Conservation (phyloP, 1,140 invertebrate genomes). For the Bombus impatiens region DNA sequence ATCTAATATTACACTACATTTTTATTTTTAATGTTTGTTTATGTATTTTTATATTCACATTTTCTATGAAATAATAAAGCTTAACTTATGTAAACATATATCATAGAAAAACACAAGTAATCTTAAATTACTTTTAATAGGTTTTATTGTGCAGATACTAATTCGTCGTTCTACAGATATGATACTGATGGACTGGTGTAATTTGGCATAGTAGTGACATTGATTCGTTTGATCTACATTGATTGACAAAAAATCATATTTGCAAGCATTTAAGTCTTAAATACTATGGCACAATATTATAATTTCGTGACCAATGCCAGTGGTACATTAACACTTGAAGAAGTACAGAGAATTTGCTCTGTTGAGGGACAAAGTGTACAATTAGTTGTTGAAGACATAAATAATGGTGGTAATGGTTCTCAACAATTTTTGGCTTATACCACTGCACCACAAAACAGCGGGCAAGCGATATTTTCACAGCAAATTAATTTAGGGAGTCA, state of each 20-base stretch:
- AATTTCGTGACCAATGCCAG: conserved; percentile 77
- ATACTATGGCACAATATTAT: conserved; percentile 81
- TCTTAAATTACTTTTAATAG: conserved; percentile 71
- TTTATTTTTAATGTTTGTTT: conserved; percentile 29
- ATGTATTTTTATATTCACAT: conserved; percentile 27
- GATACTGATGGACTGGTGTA: conserved; percentile 73
- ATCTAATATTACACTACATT: conserved; percentile 1
- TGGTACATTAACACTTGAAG: conserved; percentile 76
- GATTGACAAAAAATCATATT: conserved; percentile 64
- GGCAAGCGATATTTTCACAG: conserved; percentile 72
- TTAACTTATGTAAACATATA: conserved; percentile 10
- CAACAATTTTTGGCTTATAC: conserved; percentile 75
- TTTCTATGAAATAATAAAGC: conserved; percentile 7
- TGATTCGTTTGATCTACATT: conserved; percentile 56
- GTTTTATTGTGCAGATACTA: conserved; percentile 68
- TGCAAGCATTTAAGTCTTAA: conserved; percentile 59
- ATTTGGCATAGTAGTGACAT: conserved; percentile 64
- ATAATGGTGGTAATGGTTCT: conserved; percentile 73
- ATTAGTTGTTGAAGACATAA: conserved; percentile 76
- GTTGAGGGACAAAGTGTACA: conserved; percentile 77
- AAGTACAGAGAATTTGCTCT: conserved; percentile 74
- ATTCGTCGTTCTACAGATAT: conserved; percentile 69
- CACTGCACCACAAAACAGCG: conserved; percentile 70
- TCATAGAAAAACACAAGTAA: conserved; percentile 32
- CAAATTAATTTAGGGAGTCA: conserved; percentile 75